Base-by-base conservation (phyloP, 2,888 invertebrate species). In the Polymixis lichenea region DNA sequence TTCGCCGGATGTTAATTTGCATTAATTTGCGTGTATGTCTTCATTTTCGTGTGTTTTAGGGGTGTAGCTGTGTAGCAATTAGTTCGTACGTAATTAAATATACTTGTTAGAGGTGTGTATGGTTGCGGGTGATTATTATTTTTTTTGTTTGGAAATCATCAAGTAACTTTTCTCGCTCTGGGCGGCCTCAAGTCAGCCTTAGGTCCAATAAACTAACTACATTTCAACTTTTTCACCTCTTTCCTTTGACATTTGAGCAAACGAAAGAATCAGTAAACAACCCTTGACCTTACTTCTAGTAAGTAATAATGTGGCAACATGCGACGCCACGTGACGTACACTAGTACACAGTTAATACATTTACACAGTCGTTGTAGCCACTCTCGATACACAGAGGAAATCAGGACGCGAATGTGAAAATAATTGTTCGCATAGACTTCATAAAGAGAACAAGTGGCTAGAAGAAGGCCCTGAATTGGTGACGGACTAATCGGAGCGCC, bases 311-410 rank as follows among this genome's bases (percentile, higher is more conserved):
- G 62, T 49, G 19, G 43, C 61, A 56, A 56, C 55, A 32, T 56
- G 67, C 65, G 67, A 79, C 78, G 72, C 87, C 49, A 38, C 78
- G 78, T 87, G 88, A 78, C 62, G 66, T 74, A 49, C 58, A 53
- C 66, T 61, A 49, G 77, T 80, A 87, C 87, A 88, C 76, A 82
- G 78, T 77, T 83, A 88, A 86, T 86, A 90, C 86, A 89, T 87
- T 88, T 82, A 77, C 71, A 78, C 81, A 86, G 53, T 75, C 74
- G 60, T 53, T 73, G 75, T 83, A 79, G 55, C 78, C 80, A 85
- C 80, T 81, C 72, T 82, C 82, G 83, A 88, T 90, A 89, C 91
- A 85, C 91, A 82, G 77, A 91, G 91, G 90, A 91, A 91, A 91
- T 91, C 89, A 90, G 83, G 72, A 53, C 38, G n/a, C 8, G 53